Conservation (phyloP, 2,888 invertebrate genomes). For the Eristalis intricaria region DNA sequence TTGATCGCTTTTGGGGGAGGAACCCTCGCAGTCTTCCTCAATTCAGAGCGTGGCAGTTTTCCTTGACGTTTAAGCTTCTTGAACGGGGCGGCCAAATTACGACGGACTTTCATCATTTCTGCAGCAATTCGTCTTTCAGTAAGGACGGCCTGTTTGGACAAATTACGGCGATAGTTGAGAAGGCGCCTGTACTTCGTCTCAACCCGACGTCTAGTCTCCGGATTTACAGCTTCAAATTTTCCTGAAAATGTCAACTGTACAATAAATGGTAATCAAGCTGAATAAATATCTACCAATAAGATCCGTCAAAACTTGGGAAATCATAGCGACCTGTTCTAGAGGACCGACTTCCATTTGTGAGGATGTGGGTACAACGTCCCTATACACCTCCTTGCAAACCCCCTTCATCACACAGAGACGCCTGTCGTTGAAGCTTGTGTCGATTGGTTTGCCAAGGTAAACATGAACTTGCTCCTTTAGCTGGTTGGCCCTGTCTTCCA, state of each 20-base stretch:
- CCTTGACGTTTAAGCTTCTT: slow-evolving; percentile 75
- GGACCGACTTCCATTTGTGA: slow-evolving; percentile 71
- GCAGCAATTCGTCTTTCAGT: slow-evolving; percentile 78
- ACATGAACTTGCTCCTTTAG: slow-evolving; percentile 74
- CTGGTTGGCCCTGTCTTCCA: slow-evolving; percentile 77
- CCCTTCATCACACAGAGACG: slow-evolving; percentile 75
- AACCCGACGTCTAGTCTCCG: slow-evolving; percentile 69
- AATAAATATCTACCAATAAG: slow-evolving; percentile 71
- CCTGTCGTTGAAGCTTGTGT: slow-evolving; percentile 74
- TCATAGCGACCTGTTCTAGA: slow-evolving; percentile 77
- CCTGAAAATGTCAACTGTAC: slow-evolving; percentile 42
- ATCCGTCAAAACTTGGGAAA: slow-evolving; percentile 76
- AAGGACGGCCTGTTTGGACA: slow-evolving; percentile 77
- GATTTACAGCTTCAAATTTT: slow-evolving; percentile 77
- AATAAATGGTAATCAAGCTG: neutral
- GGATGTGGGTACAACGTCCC: slow-evolving; percentile 75
- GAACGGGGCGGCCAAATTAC: slow-evolving; percentile 78
- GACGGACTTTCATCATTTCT: slow-evolving; percentile 78
- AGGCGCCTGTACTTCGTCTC: slow-evolving; percentile 76
- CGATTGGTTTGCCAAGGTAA: slow-evolving; percentile 75
- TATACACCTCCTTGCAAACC: slow-evolving; percentile 77
- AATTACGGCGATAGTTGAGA: slow-evolving; percentile 74
- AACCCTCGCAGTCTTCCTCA: slow-evolving; percentile 74
- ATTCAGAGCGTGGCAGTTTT: slow-evolving; percentile 75
- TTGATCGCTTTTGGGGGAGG: neutral